Evolutionary conservation across 2,113 vertebrate species (phyloP).

Genomic region (Eretmochelys imbricata): DNA sequence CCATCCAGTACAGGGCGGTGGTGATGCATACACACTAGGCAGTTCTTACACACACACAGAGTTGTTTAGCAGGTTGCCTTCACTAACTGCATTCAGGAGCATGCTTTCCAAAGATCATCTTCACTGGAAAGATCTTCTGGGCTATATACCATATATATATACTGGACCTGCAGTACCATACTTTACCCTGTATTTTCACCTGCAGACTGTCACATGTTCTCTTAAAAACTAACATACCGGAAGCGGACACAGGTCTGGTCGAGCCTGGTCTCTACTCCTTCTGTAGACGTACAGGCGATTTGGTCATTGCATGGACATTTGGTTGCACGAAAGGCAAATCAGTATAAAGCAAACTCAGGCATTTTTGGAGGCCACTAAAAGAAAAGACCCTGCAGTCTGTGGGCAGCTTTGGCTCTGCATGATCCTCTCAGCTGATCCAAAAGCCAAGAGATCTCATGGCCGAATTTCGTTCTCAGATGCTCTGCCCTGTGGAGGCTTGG

Average conservation of each 20-base stretch:
- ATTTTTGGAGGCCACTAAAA: constrained; percentile 58
- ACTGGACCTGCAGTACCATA: neutral
- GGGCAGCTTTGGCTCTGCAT: constrained; percentile 10
- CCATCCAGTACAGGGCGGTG: neutral
- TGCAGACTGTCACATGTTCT: neutral
- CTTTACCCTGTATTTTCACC: constrained; percentile 37
- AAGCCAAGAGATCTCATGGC: neutral
- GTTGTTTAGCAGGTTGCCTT: neutral
- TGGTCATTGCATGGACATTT: constrained; percentile 69
- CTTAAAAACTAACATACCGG: constrained; percentile 22
- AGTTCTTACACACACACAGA: neutral
- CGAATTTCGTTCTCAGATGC: neutral
- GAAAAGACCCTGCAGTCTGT: neutral
- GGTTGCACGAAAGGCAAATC: constrained; percentile 59
- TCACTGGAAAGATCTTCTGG: neutral
- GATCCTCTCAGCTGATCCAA: constrained; percentile 31
- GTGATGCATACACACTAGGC: neutral
- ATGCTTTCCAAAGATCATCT: neutral
- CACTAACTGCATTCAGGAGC: neutral
- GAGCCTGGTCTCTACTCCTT: constrained; percentile 15
- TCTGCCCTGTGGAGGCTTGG: neutral
- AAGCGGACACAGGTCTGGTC: constrained; percentile 52
- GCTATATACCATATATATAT: neutral
- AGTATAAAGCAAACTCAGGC: constrained; percentile 53
- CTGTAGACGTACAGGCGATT: neutral